These are phyloP conservation scores for Calcarius lapponicus DNA, from an alignment of 2,797 vertebrate species.

Conservation along the genomic window DNA sequence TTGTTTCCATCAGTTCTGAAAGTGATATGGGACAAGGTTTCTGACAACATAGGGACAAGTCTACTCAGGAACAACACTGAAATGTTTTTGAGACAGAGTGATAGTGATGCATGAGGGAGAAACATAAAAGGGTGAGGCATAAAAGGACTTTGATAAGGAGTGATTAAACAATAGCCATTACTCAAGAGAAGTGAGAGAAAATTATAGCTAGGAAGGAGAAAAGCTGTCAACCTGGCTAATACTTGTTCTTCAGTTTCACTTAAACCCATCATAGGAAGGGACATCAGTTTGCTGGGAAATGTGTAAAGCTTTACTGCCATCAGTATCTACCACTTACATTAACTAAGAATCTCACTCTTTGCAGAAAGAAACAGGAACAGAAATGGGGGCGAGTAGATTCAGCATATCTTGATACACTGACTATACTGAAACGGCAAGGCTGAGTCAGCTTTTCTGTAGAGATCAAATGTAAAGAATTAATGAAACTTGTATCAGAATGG, in stretches of 20 bases:
- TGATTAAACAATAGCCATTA: not conserved
- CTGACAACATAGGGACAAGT: not conserved
- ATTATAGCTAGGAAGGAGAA: not conserved
- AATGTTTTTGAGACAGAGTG: not conserved
- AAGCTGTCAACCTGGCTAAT: not conserved
- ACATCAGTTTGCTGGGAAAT: not conserved
- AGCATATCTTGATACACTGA: not conserved
- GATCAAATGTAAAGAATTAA: not conserved
- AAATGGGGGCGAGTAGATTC: fast-evolving
- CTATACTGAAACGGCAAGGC: not conserved
- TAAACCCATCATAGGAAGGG: not conserved
- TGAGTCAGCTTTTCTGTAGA: not conserved
- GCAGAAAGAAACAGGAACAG: not conserved
- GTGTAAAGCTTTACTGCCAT: not conserved
- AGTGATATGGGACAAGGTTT: not conserved
- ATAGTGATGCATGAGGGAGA: not conserved
- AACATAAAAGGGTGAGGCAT: not conserved
- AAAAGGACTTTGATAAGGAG: not conserved
- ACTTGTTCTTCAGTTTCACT: not conserved
- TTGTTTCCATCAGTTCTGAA: not conserved
- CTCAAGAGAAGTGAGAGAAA: not conserved
- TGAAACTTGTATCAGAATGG: not conserved
- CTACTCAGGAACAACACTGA: not conserved
- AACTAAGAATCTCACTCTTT: not conserved
- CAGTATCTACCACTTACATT: not conserved